phyloP scores from a whole-genome alignment of 2,888 invertebrate species.

The Leptothorax acervorum region DNA sequence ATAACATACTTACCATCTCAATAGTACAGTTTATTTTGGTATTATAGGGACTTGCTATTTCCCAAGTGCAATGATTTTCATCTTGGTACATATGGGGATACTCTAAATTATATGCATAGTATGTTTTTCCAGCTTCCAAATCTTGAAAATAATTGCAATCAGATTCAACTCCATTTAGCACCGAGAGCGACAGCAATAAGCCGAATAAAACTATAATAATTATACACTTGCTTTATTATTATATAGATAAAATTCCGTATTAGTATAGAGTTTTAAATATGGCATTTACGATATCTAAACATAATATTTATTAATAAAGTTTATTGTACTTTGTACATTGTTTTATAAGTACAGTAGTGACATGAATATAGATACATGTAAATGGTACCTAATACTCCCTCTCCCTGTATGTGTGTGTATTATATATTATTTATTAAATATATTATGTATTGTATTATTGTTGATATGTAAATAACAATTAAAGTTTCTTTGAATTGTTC shows the following conservation, averaged over 20 bases:
- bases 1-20: conserved; percentile 84
- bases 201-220: conserved; percentile 14
- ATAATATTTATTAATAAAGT: background rate
- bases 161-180: background rate
- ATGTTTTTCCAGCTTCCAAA: conserved; percentile 82
- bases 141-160: conserved; percentile 86
- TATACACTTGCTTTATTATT: background rate
- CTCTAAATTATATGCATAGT: conserved; percentile 85
- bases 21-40: conserved; percentile 86
- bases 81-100: conserved; percentile 85
- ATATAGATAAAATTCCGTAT: background rate
- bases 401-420: too few species aligned
- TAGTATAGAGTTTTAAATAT: background rate
- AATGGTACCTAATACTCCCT: too few species aligned
- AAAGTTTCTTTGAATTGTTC: too few species aligned
- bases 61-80: conserved; percentile 87
- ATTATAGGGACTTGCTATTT: conserved; percentile 83
- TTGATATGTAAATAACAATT: too few species aligned
- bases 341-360: too few species aligned
- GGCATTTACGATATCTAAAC: background rate
- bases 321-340: too few species aligned
- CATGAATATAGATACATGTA: too few species aligned
- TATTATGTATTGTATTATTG: too few species aligned
- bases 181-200: background rate
- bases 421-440: too few species aligned